Evolutionary conservation across 2,888 invertebrate species (phyloP).

Genomic region (Calephelis perditalis): DNA sequence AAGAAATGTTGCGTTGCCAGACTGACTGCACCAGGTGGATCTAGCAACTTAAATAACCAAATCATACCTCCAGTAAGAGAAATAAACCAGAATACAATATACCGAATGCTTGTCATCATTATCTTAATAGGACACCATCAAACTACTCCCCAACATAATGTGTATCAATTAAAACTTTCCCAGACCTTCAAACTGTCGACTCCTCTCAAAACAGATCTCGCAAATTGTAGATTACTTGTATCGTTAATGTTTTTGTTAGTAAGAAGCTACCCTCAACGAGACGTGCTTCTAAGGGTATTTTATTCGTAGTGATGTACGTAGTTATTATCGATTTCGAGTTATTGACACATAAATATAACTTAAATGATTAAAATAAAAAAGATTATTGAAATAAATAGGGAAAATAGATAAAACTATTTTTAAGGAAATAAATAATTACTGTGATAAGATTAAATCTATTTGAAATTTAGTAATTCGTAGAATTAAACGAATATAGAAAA

Average conservation of each 20-base stretch:
- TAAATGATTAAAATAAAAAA: too few relatives aligned
- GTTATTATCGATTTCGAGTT: not conserved
- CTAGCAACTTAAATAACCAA: too few relatives aligned
- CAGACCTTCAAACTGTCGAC: conserved; percentile 29
- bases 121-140: conserved; percentile 3
- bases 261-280: conserved; percentile 4
- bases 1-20: too few relatives aligned
- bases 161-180: conserved; percentile 42
- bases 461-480: too few relatives aligned
- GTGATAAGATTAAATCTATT: too few relatives aligned
- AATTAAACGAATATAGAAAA: too few relatives aligned
- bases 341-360: not conserved
- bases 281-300: conserved; percentile 14
- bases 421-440: too few relatives aligned
- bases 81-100: too few relatives aligned
- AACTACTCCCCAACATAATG: conserved; percentile 34
- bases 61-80: too few relatives aligned
- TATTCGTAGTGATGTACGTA: conserved; percentile 12
- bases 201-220: conserved; percentile 14
- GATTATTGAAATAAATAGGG: too few relatives aligned
- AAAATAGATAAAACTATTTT: too few relatives aligned
- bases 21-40: too few relatives aligned
- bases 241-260: conserved; percentile 7
- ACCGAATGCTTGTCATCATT: not conserved
- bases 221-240: conserved; percentile 7